Evolutionary conservation across 1,140 invertebrate species (phyloP), one percentile per base, ranked within the genome.

Genomic region (Saxidomus purpurata): DNA sequence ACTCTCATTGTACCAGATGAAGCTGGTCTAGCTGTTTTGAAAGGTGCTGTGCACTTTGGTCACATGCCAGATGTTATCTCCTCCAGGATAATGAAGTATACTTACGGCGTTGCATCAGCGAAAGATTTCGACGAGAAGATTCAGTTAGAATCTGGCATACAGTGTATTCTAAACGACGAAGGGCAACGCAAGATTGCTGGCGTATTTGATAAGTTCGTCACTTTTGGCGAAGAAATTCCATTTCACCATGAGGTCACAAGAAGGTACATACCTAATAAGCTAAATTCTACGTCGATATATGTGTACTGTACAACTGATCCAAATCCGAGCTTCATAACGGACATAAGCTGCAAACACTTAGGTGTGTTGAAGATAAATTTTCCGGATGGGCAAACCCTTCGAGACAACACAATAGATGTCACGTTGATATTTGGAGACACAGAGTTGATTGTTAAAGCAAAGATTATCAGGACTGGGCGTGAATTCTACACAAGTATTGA

Each of bases 1-100:
- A 34, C 38, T 9, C 17, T 87, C 0, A 69, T 87, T 15, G 52
- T 87, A 3, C 85, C 85, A 34, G 85, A 87, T 1, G 76, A 80
- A 28, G 85, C 85, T 31, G 76, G 85, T 0, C 52, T 87, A 8
- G 47, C 52, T 2, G 85, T 87, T 36, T 17, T 87, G 3, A 79
- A 87, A 67, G 85, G 85, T 1, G 85, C 85, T 19, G 85, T 87
- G 8, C 2, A 69, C 4, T 79, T 63, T 80, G 85, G 85, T 36
- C 76, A 69, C 19, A 52, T 61, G 28, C 76, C 85, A 19, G 25
- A 11, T 1, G 69, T 47, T 25, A 69, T 87, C 22, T 80, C 74
- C 0, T 49, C 34, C 1, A 55, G 85, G 19, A 40, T 87, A 4
- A 63, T 74, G 74, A 80, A 80, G n/a, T 80, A 67, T 22, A 87